Percentiles rank a stretch among this genome's conserved stretches.
Conservation (phyloP, 64 coral and sea anemone genomes). For the Acropora tenuis region DNA sequence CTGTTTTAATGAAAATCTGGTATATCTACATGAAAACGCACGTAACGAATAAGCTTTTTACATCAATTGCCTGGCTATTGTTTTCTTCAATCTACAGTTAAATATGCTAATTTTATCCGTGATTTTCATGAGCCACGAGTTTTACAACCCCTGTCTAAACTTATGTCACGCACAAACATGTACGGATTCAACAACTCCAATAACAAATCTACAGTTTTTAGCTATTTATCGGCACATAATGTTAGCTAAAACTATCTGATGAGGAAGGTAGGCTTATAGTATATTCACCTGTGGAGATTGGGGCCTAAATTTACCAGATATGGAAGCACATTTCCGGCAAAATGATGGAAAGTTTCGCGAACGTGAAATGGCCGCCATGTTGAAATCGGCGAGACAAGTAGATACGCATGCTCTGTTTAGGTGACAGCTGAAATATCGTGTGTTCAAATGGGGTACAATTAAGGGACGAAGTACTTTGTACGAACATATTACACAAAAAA, state of each 20-base stretch:
- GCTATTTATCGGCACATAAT: neutral
- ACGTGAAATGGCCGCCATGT: slow-evolving; percentile 79
- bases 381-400: slow-evolving; percentile 45
- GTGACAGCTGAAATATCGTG: slow-evolving; percentile 13
- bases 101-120: too few species aligned
- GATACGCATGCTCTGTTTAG: neutral
- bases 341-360: slow-evolving; percentile 42
- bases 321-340: slow-evolving; percentile 45
- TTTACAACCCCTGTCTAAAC: too few species aligned
- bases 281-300: slow-evolving; percentile 66
- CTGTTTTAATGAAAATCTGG: too few species aligned
- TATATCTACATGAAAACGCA: too few species aligned
- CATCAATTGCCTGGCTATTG: too few species aligned
- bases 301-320: slow-evolving; percentile 42
- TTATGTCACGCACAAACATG: too few species aligned
- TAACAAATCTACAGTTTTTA: neutral
- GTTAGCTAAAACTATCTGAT: neutral
- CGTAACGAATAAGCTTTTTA: too few species aligned
- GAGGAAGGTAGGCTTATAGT: neutral
- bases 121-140: too few species aligned
- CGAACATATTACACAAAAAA: neutral
- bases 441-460: neutral
- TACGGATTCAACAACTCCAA: neutral
- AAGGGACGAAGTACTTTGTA: too few species aligned
- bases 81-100: neutral